Percentiles rank a stretch among this genome's conserved stretches.
These are phyloP conservation scores for Oreochromis spilurus DNA, from an alignment of 2,113 vertebrate species.

Conservation along the genomic window DNA sequence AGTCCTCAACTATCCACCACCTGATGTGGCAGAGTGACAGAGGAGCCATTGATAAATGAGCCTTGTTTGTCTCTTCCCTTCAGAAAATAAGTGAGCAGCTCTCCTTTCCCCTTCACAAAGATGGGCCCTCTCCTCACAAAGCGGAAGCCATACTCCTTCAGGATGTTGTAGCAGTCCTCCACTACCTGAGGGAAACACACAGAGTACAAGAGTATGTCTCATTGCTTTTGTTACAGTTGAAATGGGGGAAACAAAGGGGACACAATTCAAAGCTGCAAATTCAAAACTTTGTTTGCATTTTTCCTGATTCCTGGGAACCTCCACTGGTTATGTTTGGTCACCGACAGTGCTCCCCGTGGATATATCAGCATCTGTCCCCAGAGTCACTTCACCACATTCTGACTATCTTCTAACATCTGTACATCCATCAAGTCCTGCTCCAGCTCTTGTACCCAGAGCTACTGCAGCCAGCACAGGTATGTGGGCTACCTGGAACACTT, in stretches of 20 bases:
- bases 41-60: conserved; percentile 81
- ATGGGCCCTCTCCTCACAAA: conserved; percentile 89
- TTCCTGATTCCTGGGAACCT: too few relatives aligned
- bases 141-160: conserved; percentile 90
- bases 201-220: neutral
- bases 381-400: neutral
- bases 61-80: conserved; percentile 91
- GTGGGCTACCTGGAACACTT: neutral
- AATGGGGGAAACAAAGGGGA: neutral
- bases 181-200: conserved; percentile 79
- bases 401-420: neutral
- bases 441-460: neutral
- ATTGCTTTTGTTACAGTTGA: neutral
- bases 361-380: rapidly evolving
- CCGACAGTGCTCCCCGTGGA: rapidly evolving
- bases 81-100: conserved; percentile 91
- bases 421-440: neutral
- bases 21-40: conserved; percentile 89
- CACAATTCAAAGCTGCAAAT: neutral
- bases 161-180: conserved; percentile 89
- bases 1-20: conserved; percentile 87
- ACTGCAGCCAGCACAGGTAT: neutral
- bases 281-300: neutral
- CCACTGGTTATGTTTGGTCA: neutral
- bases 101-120: conserved; percentile 93